Conservation (phyloP, 1,140 invertebrate species). For the Drosophila triauraria region DNA sequence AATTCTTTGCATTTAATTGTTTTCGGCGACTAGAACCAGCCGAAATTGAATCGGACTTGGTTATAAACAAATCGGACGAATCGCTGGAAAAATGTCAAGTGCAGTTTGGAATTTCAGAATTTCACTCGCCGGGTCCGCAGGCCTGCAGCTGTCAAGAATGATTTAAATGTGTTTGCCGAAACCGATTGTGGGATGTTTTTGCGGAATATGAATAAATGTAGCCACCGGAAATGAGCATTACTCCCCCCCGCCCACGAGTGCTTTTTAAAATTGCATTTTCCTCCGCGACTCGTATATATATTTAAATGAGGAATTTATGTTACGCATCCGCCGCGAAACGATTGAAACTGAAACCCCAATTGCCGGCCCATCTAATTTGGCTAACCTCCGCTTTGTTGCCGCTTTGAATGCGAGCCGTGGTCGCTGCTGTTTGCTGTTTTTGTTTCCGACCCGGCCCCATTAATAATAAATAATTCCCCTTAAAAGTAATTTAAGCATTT, state of each 20-base stretch:
- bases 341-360: constrained; percentile 40
- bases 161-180: constrained; percentile 66
- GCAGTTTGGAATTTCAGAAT: constrained; percentile 41
- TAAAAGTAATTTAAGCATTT: constrained; percentile 82
- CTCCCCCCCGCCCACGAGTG: constrained; percentile 1
- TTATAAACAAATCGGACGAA: constrained; percentile 35
- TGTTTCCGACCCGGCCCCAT: constrained; percentile 43
- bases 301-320: constrained; percentile 43
- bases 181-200: constrained; percentile 46
- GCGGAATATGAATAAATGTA: constrained; percentile 56
- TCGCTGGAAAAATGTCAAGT: constrained; percentile 30
- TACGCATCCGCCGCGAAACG: constrained; percentile 40
- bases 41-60: constrained; percentile 36
- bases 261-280: constrained; percentile 38
- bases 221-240: constrained; percentile 60
- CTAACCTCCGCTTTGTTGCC: not conserved
- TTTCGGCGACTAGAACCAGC: constrained; percentile 21
- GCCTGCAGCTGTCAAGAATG: constrained; percentile 61
- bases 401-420: constrained; percentile 2
- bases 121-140: not conserved
- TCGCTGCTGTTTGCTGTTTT: constrained; percentile 18
- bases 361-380: constrained; percentile 53
- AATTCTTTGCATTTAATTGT: constrained; percentile 41
- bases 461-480: constrained; percentile 82
- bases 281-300: not conserved